Percentiles rank a stretch among this genome's conserved stretches.
Evolutionary conservation across 2,797 vertebrate species (phyloP).

Genomic region (Hippopotamyrus pictus): DNA sequence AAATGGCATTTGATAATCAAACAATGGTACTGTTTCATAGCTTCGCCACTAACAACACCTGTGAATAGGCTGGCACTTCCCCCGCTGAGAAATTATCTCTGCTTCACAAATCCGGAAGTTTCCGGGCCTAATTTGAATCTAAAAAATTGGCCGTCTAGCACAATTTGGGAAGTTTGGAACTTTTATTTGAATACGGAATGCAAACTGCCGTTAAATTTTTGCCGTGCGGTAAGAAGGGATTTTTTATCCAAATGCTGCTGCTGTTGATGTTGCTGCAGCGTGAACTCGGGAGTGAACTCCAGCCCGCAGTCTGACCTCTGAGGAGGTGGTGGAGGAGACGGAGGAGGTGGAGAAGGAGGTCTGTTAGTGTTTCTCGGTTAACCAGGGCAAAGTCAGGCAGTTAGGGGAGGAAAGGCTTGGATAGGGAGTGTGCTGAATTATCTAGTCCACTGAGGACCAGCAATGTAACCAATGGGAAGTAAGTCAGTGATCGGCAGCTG

Average conservation of each 20-base stretch:
- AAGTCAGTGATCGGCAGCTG: not conserved
- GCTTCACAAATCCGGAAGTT: not conserved
- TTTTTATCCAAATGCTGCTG: conserved; percentile 9
- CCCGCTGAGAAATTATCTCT: not conserved
- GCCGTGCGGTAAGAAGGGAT: conserved; percentile 31
- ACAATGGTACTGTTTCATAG: not conserved
- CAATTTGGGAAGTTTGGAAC: conserved; percentile 38
- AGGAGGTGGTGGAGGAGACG: not conserved
- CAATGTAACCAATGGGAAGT: not conserved
- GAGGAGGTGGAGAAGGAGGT: not conserved
- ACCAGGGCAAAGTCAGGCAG: not conserved
- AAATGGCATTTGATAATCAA: not conserved
- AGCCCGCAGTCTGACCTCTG: conserved; percentile 13
- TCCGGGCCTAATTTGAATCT: not conserved
- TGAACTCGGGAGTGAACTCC: not conserved
- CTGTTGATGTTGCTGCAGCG: not conserved
- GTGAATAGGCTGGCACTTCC: not conserved
- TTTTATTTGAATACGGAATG: conserved; percentile 36
- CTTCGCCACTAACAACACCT: not conserved
- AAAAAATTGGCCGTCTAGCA: not conserved
- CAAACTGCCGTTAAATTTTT: conserved; percentile 24
- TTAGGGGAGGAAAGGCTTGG: not conserved
- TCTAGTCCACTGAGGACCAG: not conserved
- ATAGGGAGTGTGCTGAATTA: not conserved
- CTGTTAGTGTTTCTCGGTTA: not conserved